phyloP scores from a whole-genome alignment of 2,888 invertebrate genomes.

The Ecdyonurus torrentis region DNA sequence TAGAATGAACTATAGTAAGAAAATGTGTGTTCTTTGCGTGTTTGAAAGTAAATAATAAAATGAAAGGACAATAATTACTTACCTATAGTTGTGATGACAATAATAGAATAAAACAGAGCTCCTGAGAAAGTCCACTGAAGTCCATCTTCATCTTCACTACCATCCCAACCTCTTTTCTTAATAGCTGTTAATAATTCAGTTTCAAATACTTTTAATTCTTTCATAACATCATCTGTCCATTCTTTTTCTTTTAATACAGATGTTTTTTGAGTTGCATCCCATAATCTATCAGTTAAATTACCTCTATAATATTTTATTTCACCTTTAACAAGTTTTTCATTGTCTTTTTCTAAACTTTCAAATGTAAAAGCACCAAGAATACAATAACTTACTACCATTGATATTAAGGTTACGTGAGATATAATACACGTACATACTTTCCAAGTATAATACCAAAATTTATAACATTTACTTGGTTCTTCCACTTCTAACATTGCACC shows the following conservation, averaged over 20 bases:
- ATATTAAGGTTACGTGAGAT: constrained; percentile 73
- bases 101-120: constrained; percentile 85
- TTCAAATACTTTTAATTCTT: constrained; percentile 43
- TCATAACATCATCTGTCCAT: constrained; percentile 59
- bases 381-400: constrained; percentile 78
- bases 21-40: too few relatives aligned
- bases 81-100: constrained; percentile 94
- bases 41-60: too few relatives aligned
- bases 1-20: too few relatives aligned
- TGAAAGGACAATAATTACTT: too few relatives aligned
- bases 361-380: constrained; percentile 76
- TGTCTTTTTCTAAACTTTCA: constrained; percentile 51
- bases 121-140: constrained; percentile 77
- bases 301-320: constrained; percentile 53
- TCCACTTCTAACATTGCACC: constrained; percentile 16
- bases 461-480: constrained; percentile 28
- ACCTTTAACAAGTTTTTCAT: constrained; percentile 62
- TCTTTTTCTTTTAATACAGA: constrained; percentile 50
- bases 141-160: constrained; percentile 42
- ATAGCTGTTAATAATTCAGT: constrained; percentile 60
- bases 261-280: constrained; percentile 48
- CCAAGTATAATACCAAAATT: constrained; percentile 54
- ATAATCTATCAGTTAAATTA: constrained; percentile 62
- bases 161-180: constrained; percentile 82
- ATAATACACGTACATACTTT: constrained; percentile 70